phyloP scores from a whole-genome alignment of 2,797 vertebrate species.

The Buceros bicornis region DNA sequence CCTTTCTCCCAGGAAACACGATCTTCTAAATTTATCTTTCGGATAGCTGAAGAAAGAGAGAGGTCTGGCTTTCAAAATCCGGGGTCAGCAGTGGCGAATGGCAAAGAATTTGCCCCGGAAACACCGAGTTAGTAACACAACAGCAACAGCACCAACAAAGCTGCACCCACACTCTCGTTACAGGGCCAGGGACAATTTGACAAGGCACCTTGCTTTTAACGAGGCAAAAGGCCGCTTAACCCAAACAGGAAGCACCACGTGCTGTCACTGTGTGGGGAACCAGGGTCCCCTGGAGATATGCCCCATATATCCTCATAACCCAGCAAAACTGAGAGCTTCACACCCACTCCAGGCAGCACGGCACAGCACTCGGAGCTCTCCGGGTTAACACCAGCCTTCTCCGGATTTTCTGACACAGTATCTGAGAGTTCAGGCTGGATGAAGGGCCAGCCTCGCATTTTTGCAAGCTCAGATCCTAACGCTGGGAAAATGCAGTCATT shows the following conservation, averaged over 20 bases:
- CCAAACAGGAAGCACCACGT: not conserved
- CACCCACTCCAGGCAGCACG: not conserved
- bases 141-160: not conserved
- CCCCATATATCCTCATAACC: not conserved
- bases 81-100: not conserved
- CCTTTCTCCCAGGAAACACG: constrained; percentile 40
- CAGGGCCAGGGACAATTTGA: constrained; percentile 8
- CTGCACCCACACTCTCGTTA: not conserved
- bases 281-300: not conserved
- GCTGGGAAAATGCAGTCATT: constrained; percentile 49
- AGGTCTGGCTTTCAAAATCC: constrained; percentile 26
- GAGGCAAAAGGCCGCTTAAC: constrained; percentile 38
- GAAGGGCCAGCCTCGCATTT: not conserved
- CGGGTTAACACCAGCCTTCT: not conserved
- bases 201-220: not conserved
- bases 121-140: not conserved
- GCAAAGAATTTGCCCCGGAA: constrained; percentile 1
- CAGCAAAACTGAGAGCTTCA: not conserved
- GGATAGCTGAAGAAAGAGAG: constrained; percentile 17
- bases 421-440: not conserved
- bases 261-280: not conserved
- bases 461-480: constrained; percentile 8
- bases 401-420: not conserved
- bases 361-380: not conserved
- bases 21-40: constrained; percentile 60